Conservation (phyloP, 2,797 vertebrate species). For the Cryptoprocta ferox region DNA sequence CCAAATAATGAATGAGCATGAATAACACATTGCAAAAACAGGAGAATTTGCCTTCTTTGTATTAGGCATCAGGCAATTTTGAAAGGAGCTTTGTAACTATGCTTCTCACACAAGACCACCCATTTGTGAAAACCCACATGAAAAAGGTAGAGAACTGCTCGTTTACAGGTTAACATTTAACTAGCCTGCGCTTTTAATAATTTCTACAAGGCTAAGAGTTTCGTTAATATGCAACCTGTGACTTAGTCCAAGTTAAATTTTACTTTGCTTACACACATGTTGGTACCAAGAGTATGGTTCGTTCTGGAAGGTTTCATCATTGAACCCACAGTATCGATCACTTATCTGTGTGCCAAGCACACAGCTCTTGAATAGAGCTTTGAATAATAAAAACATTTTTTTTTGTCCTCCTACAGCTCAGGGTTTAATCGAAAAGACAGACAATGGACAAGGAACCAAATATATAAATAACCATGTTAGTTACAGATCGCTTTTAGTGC, state of each 20-base stretch:
- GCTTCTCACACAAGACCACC: neutral
- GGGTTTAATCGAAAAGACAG: neutral
- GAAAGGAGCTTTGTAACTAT: neutral
- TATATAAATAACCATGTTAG: neutral
- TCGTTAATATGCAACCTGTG: neutral
- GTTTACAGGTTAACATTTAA: slow-evolving; percentile 50
- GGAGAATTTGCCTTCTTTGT: slow-evolving; percentile 18
- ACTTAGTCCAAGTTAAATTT: slow-evolving; percentile 28
- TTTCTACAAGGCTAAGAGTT: slow-evolving; percentile 17
- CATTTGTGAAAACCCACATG: neutral
- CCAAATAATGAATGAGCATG: slow-evolving; percentile 85
- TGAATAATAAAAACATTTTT: neutral
- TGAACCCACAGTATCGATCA: neutral
- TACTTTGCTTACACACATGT: neutral
- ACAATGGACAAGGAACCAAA: neutral
- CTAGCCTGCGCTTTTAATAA: neutral
- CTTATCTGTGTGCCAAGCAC: neutral
- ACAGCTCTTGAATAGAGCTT: neutral
- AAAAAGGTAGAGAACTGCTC: neutral
- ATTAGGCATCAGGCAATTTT: slow-evolving; percentile 12
- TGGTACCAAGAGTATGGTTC: neutral
- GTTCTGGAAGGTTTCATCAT: neutral
- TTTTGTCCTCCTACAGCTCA: neutral
- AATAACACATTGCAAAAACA: slow-evolving; percentile 77
- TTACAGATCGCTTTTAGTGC: neutral